Base-by-base conservation (phyloP, 1,140 invertebrate species). In the Nebria ingens region DNA sequence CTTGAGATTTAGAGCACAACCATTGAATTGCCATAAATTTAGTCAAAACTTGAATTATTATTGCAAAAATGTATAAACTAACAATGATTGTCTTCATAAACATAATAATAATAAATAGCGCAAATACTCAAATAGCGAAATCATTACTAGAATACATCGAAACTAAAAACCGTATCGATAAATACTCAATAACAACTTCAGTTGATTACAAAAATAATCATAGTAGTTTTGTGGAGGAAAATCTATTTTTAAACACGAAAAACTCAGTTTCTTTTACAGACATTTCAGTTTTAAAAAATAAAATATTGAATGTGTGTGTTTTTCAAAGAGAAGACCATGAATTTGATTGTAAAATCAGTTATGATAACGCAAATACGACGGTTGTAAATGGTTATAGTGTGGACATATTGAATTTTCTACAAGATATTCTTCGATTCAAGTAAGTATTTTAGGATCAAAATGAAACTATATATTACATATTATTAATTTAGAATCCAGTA, bases 151-250 rank as follows among this genome's bases (percentile, higher is more conserved):
- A 45, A 12, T 45, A 45, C 40, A 45, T 45, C 17, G 40, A 45
- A 12, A 4, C 9, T 17, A 45, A 45, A 17, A 6, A 17, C 15
- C 9, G 15, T 12, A 12, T 45, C 3, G 9, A 45, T 4, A 45
- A 45, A 45, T 45, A 45, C 17, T 45, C 40, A 12, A 17, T 45
- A 4, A 45, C 40, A 12, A 45, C 9, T 12, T 17, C 4, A 4
- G 15, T 61, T 53, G n/a, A 51, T 23, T 49, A 56, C 17, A n/a
- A 29, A n/a, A 51, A 51, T 3, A 56, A 56, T 42, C 38, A 49
- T 21, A 52, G 15, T 15, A 40, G 17, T 40, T 60, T 57, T 54
- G 45, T 60, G 11, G 59, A 60, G 49, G 58, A 58, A 38, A 58
- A 52, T 58, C 56, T 45, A 12, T 51, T 56, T 61, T 58, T 56